Percentiles rank a stretch among this genome's conserved stretches.
phyloP scores from a whole-genome alignment of 2,888 invertebrate species.

The Acheta domesticus region DNA sequence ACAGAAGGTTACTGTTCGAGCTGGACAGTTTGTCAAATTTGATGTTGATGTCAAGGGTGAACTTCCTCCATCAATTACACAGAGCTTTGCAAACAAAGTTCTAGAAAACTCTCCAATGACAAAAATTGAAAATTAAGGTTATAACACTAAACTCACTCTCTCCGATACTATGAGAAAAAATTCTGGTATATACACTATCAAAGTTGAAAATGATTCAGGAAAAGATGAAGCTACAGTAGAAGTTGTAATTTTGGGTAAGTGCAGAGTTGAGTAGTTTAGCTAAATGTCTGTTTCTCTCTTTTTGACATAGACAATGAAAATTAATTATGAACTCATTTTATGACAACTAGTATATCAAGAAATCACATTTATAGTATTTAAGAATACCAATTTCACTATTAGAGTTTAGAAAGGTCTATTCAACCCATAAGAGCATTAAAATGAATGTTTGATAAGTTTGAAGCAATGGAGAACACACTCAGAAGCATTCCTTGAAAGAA shows the following conservation, averaged over 20 bases:
- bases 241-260: slow-evolving; percentile 71
- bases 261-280: too few relatives aligned
- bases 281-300: too few relatives aligned
- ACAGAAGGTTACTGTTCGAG: slow-evolving; percentile 80
- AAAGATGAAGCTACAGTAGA: slow-evolving; percentile 92
- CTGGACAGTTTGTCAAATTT: slow-evolving; percentile 83
- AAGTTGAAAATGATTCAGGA: slow-evolving; percentile 90
- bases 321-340: too few relatives aligned
- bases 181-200: slow-evolving; percentile 86
- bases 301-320: too few relatives aligned
- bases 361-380: too few relatives aligned
- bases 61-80: slow-evolving; percentile 87
- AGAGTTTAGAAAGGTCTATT: too few relatives aligned
- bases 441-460: too few relatives aligned
- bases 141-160: slow-evolving; percentile 81
- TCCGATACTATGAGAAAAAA: slow-evolving; percentile 78
- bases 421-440: too few relatives aligned
- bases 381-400: too few relatives aligned
- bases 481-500: too few relatives aligned
- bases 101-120: slow-evolving; percentile 64
- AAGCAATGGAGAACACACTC: too few relatives aligned
- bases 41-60: slow-evolving; percentile 96
- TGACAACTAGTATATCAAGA: too few relatives aligned
- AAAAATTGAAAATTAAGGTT: slow-evolving; percentile 85
- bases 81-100: slow-evolving; percentile 67